Evolutionary conservation across 2,888 invertebrate genomes (phyloP), one percentile per base, ranked within the genome.

Genomic region (Trypoxylon attenuatum): DNA sequence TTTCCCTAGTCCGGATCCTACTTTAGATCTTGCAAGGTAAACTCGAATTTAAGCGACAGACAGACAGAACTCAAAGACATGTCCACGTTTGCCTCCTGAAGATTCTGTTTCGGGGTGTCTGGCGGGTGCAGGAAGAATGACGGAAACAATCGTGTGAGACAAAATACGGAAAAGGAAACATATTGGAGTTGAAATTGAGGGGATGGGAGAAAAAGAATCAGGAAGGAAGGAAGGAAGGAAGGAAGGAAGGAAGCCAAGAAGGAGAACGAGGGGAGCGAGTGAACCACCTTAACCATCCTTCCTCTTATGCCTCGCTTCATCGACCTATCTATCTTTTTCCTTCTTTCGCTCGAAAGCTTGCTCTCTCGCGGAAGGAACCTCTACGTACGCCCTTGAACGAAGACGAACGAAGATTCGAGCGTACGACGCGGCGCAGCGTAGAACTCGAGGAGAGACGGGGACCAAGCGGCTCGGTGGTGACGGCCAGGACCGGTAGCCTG

Each of bases 361-460:
- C 66, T 58, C 43, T 45, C 57, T 16, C 21, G 33, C n/a, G 66
- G 43, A 55, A 71, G 70, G 53, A 67, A 77, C 72, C 78, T 76
- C n/a, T n/a, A n/a, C n/a, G 80, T 71, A 80, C 83, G 84, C 83
- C 84, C 84, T 84, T 84, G 83, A 84, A 83, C 81, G 81, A 75
- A 81, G 81, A 81, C 21, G 53, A 38, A 54, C 25, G 50, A 53
- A 59, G 66, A 54, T 38, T 50, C 45, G 46, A 42, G 41, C 25
- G 43, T 47, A 8, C 41, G 46, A 43, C 27, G 45, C 29, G 21
- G 41, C 46, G 42, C 52, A 42, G 33, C 50, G 27, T 5, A 15
- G 25, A 58, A 19, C 49, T 29, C 27, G 45, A 41, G 15, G 45
- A 15, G 25, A 27, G 47, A 29, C 21, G 29, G 29, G 25, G 16